Conservation (phyloP, 2,797 vertebrate species). For the Diglossa cyanea region DNA sequence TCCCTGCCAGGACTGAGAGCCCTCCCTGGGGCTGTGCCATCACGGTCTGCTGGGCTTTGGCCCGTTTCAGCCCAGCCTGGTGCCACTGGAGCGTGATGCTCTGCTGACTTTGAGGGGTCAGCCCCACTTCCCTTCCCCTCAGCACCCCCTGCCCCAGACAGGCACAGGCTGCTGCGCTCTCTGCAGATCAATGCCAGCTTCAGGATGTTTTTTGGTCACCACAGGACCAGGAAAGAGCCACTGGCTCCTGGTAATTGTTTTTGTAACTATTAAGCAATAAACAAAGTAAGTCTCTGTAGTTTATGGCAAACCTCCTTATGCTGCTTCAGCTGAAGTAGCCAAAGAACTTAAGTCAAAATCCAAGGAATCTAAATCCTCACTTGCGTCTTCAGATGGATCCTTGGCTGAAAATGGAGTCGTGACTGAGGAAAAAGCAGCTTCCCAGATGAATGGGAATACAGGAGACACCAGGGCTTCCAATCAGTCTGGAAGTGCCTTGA, state of each 20-base stretch:
- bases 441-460: slow-evolving; percentile 62
- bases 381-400: slow-evolving; percentile 79
- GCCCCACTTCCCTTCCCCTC: accelerated
- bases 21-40: not conserved
- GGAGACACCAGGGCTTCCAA: slow-evolving; percentile 83
- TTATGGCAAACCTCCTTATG: slow-evolving; percentile 72
- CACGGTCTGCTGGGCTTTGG: slow-evolving; percentile 52
- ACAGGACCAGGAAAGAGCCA: accelerated
- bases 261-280: not conserved
- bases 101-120: not conserved
- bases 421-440: slow-evolving; percentile 78
- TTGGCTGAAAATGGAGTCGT: slow-evolving; percentile 85
- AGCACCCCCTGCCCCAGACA: not conserved
- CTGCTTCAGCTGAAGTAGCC: slow-evolving; percentile 82
- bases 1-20: accelerated
- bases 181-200: not conserved
- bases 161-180: not conserved
- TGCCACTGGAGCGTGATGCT: not conserved
- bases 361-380: slow-evolving; percentile 81
- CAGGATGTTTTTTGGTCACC: not conserved
- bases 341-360: slow-evolving; percentile 86
- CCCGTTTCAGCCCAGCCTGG: not conserved
- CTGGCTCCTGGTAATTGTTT: not conserved
- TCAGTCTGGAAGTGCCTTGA: slow-evolving; percentile 96
- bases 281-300: not conserved